These are phyloP conservation scores for Serripes groenlandicus DNA, from an alignment of 2,888 invertebrate genomes.

Conservation along the genomic window DNA sequence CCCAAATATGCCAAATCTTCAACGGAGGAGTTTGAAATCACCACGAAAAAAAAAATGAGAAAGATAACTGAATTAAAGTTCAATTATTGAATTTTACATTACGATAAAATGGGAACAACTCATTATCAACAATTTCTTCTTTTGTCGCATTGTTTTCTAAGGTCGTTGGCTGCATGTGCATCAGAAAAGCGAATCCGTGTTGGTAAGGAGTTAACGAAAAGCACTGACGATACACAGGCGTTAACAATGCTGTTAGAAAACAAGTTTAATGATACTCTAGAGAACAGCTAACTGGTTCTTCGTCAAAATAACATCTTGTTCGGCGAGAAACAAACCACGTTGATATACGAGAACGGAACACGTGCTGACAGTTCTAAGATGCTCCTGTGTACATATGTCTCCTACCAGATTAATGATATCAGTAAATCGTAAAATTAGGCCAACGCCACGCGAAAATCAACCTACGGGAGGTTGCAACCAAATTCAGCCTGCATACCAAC, in stretches of 20 bases:
- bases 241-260: background rate
- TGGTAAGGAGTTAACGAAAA: background rate
- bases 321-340: background rate
- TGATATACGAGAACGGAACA: background rate
- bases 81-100: background rate
- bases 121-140: background rate
- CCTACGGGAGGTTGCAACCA: background rate
- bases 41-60: no score
- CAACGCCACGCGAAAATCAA: background rate
- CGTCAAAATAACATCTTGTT: constrained; percentile 24
- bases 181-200: no score
- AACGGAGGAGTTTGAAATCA: no score
- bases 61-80: background rate
- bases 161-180: no score
- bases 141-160: background rate
- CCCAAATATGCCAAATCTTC: no score
- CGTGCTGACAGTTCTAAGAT: constrained; percentile 13
- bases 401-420: background rate
- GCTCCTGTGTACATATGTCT: background rate
- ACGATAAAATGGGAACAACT: background rate
- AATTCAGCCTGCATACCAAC: no score
- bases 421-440: background rate
- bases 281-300: constrained; percentile 5
- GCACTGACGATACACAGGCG: background rate
- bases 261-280: background rate